Evolutionary conservation across 2,888 invertebrate species (phyloP), one percentile per base, ranked within the genome.

Genomic region (Allolobophora icterica): DNA sequence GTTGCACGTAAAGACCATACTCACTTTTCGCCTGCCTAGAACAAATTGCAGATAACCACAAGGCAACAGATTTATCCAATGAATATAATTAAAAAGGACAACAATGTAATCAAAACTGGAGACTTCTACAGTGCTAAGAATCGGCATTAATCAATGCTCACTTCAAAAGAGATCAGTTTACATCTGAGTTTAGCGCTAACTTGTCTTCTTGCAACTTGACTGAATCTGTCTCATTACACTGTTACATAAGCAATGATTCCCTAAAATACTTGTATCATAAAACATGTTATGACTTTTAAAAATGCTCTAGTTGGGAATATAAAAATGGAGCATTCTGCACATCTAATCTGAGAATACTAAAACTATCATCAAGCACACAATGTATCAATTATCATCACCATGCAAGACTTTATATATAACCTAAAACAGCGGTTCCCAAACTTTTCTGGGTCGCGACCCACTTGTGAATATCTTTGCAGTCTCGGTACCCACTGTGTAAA

Each of bases 1-100:
- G 87, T 87, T 87, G 87, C 87, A 87, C 5, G 87, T 87, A 38
- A 87, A 87, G 8, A 24, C 38, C 87, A 87, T 34, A 34, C 35
- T 87, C 21, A 87, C 87, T 87, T 87, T 87, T 87, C 35, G 34
- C 24, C 15, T 87, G 87, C 87, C 87, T 87, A 87, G 15, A 87
- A 87, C 71, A 71, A 71, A 71, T 71, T n/a, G n/a, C 71, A 71
- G 71, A 71, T n/a, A 71, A 71, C n/a, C 71, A 71, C 11, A 71
- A n/a, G 30, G 8, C 24, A 11, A 58, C 30, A 71, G 42, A 42
- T 5, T 42, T 42, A 42, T 8, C 38, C 42, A 42, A 13, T 17
- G 52, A 52, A 71, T 30, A 71, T n/a, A 38, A 71, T n/a, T 30
- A 71, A 71, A n/a, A 8, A 52, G 21, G 8, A 71, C 71, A 17